Percentiles rank a stretch among this genome's conserved stretches.
Evolutionary conservation across 1,140 invertebrate species (phyloP).

Genomic region (Planococcus citri): DNA sequence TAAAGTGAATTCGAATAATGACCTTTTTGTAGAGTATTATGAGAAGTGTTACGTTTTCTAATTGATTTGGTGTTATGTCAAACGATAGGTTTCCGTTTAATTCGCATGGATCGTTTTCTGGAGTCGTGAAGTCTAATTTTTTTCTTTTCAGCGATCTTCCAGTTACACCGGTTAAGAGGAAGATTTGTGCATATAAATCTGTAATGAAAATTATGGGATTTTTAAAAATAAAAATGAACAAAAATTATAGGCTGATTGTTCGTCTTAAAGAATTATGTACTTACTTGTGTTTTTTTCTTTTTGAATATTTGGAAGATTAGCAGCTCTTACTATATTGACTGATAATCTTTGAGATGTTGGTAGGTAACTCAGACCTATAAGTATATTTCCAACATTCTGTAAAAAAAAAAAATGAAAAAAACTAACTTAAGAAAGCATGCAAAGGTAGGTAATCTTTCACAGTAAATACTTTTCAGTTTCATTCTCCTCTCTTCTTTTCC

Average conservation of each 20-base stretch:
- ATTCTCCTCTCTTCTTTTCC: too few species aligned
- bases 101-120: not conserved
- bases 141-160: not conserved
- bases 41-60: not conserved
- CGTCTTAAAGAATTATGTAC: not conserved
- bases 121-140: not conserved
- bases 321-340: constrained; percentile 2
- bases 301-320: not conserved
- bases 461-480: too few species aligned
- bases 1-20: not conserved
- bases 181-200: constrained; percentile 4
- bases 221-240: not conserved
- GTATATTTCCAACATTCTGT: constrained; percentile 11
- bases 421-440: not conserved
- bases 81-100: not conserved
- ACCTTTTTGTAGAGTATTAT: not conserved
- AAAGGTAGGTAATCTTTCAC: too few species aligned
- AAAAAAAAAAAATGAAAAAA: not conserved
- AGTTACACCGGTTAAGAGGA: not conserved
- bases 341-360: not conserved
- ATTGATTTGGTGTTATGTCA: not conserved
- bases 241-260: not conserved
- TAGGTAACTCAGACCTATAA: not conserved
- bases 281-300: not conserved
- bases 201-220: not conserved